phyloP scores from a whole-genome alignment of 1,140 invertebrate species.

The Drosophila setifemur region DNA sequence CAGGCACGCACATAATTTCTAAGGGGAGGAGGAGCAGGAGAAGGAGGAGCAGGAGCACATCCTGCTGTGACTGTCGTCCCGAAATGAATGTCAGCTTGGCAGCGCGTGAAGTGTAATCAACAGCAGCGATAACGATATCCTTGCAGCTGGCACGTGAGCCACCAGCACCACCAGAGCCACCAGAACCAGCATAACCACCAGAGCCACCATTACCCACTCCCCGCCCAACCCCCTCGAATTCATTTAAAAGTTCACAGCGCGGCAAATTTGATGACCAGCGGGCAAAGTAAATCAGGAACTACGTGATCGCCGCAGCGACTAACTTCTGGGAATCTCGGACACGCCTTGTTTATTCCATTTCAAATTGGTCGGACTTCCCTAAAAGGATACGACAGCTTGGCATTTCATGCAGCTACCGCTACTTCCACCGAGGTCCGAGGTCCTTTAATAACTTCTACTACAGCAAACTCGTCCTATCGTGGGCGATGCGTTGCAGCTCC shows the following conservation, averaged over 20 bases:
- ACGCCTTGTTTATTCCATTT: constrained; percentile 41
- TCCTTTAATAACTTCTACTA: constrained; percentile 50
- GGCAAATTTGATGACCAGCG: constrained; percentile 73
- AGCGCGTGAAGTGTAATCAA: constrained; percentile 77
- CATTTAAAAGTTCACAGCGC: constrained; percentile 70
- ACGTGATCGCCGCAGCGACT: constrained; percentile 40
- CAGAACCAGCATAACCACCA: constrained; percentile 1
- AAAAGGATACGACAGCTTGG: constrained; percentile 35
- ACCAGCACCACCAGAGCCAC: constrained; percentile 5
- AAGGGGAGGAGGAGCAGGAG: constrained; percentile 10
- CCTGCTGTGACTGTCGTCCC: constrained; percentile 49
- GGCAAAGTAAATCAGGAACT: constrained; percentile 70
- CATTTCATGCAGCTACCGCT: constrained; percentile 26
- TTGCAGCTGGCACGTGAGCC: constrained; percentile 55
- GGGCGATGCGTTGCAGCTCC: constrained; percentile 19
- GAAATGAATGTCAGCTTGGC: constrained; percentile 66
- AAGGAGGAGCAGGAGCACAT: constrained; percentile 38
- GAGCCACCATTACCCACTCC: constrained; percentile 2
- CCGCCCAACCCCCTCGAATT: constrained; percentile 43
- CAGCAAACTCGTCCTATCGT: constrained; percentile 42
- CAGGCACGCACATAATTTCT: constrained; percentile 70
- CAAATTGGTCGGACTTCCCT: constrained; percentile 30
- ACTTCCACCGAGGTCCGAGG: background rate
- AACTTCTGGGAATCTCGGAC: constrained; percentile 33
- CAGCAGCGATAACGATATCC: constrained; percentile 52